These are phyloP conservation scores for Berghia stephanieae DNA, from an alignment of 1,140 invertebrate species.

Conservation along the genomic window DNA sequence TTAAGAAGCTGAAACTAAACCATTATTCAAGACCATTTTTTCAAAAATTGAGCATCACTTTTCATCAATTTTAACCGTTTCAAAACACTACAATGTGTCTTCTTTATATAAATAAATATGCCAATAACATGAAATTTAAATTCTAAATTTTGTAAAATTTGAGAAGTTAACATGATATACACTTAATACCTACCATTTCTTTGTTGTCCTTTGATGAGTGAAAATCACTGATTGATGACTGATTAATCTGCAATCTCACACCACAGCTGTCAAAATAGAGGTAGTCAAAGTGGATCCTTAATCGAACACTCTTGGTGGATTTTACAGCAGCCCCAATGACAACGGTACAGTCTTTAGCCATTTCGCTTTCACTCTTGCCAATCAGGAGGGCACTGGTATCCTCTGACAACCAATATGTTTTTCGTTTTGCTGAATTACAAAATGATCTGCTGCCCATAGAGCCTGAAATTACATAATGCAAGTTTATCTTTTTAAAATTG, in stretches of 20 bases:
- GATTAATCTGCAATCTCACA: constrained; percentile 23
- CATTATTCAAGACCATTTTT: no score
- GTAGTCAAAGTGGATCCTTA: constrained; percentile 17
- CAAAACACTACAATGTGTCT: no score
- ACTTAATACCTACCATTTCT: constrained; percentile 18
- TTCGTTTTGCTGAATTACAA: neutral
- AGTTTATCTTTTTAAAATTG: no score
- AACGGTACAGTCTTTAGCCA: neutral
- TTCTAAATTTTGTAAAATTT: no score
- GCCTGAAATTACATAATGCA: constrained; percentile 13
- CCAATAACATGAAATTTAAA: no score
- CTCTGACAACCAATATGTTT: constrained; percentile 23
- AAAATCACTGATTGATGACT: constrained; percentile 22
- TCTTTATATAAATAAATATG: no score
- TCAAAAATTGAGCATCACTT: no score
- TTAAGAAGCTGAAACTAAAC: no score
- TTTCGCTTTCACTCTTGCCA: constrained; percentile 9
- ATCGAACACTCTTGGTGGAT: neutral
- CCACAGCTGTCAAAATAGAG: constrained; percentile 15
- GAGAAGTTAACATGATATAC: neutral
- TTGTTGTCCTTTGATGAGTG: neutral
- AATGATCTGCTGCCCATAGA: constrained; percentile 3
- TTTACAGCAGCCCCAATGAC: constrained; percentile 20
- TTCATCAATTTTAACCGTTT: no score
- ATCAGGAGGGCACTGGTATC: constrained; percentile 21